Evolutionary conservation across 2,888 invertebrate species (phyloP).

Genomic region (Nomada fabriciana): DNA sequence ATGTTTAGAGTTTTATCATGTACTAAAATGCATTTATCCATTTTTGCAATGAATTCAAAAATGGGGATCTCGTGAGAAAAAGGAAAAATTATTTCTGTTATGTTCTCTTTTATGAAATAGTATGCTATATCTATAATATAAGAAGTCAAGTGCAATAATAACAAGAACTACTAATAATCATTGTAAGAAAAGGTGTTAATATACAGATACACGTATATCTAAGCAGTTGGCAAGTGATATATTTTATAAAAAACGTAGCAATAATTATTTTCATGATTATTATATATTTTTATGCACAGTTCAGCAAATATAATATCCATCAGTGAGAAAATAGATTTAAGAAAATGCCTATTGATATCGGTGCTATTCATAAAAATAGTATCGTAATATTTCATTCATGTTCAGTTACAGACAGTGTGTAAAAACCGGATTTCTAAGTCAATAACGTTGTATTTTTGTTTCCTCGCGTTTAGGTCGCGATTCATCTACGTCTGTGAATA

Average conservation of each 20-base stretch:
- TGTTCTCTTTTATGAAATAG: neutral
- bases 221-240: constrained; percentile 14
- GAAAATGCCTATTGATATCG: constrained; percentile 55
- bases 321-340: constrained; percentile 12
- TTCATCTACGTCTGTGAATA: too few species aligned
- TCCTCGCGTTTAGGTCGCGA: too few species aligned
- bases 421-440: too few species aligned
- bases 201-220: neutral
- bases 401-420: neutral
- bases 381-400: neutral
- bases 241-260: constrained; percentile 11
- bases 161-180: neutral
- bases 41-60: neutral
- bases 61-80: neutral
- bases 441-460: too few species aligned
- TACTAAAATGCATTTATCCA: constrained; percentile 25
- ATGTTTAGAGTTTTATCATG: constrained; percentile 1
- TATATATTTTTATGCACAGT: constrained; percentile 36
- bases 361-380: constrained; percentile 23
- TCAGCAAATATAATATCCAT: constrained; percentile 32
- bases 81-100: neutral
- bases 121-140: neutral
- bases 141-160: constrained; percentile 26
- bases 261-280: constrained; percentile 6
- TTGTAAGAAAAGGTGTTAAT: constrained; percentile 3